Base-by-base conservation (phyloP, 1,140 invertebrate species). In the Diabrotica virgifera region DNA sequence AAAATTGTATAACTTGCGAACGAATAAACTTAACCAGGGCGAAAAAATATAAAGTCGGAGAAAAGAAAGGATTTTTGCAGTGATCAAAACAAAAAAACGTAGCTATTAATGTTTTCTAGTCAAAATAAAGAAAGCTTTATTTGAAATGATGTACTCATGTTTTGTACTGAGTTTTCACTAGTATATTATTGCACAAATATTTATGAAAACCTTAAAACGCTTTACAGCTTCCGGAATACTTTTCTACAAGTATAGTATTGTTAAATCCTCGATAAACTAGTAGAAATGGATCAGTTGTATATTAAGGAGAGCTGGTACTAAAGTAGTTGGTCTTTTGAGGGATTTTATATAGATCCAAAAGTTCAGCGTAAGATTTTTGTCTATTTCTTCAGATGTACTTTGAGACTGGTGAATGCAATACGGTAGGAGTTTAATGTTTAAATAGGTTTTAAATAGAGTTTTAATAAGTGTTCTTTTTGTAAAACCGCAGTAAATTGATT, bases 111-210 rank as follows among this genome's bases (percentile, higher is more conserved):
- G 40, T 46, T 46, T 46, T 46, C 40, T 46, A 46, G 40, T 46
- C 40, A 46, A 46, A 46, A 46, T 46, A 46, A 46, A 10, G 40
- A 46, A 24, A 46, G 40, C 40, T 46, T 46, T 46, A 46, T 46
- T 46, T 46, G 40, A 46, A 46, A 46, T 8, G n/a, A 6, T 46
- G n/a, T 46, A 46, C 40, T 46, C 40, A 46, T n/a, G 24, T 46
- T 46, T 46, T 46, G n/a, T 46, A 46, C 40, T 46, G 40, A 46
- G 40, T 46, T 46, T 46, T 46, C 40, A 46, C 40, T 46, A 46
- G 40, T 46, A 46, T 46, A 46, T 46, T 46, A 46, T 10, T 46
- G 40, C 40, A 46, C 40, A 46, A 46, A 46, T 46, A 46, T 3
- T 46, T 46, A 46, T n/a, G 40, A 46, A 46, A 46, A 46, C n/a